Percentiles rank a stretch among this genome's conserved stretches.
These are phyloP conservation scores for Centropyge bicolor DNA, from an alignment of 2,797 vertebrate genomes.

Conservation along the genomic window DNA sequence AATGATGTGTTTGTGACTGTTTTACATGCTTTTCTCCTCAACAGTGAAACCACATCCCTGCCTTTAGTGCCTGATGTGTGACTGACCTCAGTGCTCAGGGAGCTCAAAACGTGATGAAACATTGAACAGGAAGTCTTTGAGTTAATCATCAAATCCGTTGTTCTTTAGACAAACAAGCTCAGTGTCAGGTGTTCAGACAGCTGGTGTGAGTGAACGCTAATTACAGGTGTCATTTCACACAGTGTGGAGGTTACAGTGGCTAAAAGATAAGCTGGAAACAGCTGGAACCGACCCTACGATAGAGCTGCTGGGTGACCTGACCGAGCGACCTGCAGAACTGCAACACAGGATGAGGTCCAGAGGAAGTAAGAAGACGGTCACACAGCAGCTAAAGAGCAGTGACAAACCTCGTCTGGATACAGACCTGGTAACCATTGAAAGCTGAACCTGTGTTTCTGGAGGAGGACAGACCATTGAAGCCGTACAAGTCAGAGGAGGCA, in stretches of 20 bases:
- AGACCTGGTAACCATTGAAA: slow-evolving; percentile 90
- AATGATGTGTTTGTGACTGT: not conserved
- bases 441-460: slow-evolving; percentile 80
- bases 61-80: not conserved
- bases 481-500: slow-evolving; percentile 83
- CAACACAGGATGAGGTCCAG: slow-evolving; percentile 30
- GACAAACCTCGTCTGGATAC: slow-evolving; percentile 63
- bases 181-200: not conserved
- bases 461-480: slow-evolving; percentile 77
- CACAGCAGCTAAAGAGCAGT: not conserved
- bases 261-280: slow-evolving; percentile 40
- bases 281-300: slow-evolving; percentile 69
- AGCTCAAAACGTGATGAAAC: slow-evolving; percentile 12
- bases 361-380: not conserved
- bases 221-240: not conserved
- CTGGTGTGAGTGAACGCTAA: slow-evolving; percentile 2
- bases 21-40: slow-evolving; percentile 5
- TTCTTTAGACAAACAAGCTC: slow-evolving; percentile 10
- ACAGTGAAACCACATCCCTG: not conserved
- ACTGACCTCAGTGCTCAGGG: not conserved
- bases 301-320: slow-evolving; percentile 64
- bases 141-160: not conserved
- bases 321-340: slow-evolving; percentile 71
- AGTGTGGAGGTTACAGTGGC: slow-evolving; percentile 16
- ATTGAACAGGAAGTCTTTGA: not conserved